A percentile compares a stretch with the other conserved stretches of the same genome.
Conservation (phyloP, 2,113 vertebrate species). For the Cyanocitta stelleri region DNA sequence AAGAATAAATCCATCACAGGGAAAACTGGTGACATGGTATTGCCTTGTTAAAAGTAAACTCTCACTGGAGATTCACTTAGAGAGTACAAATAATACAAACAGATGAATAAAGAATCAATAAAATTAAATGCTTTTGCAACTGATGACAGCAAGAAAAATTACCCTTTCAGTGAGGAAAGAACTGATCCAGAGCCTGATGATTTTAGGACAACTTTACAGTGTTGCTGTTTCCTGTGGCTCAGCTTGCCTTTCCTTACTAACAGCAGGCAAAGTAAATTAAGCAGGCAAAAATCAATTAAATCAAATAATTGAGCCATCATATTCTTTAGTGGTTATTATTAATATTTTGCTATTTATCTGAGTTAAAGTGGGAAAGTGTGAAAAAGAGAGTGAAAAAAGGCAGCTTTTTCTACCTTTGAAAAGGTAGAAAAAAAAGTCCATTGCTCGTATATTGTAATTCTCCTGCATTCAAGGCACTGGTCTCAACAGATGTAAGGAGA, state of each 20-base stretch:
- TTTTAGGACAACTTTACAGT: neutral
- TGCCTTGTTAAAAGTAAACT: neutral
- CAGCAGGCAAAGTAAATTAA: neutral
- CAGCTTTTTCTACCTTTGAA: neutral
- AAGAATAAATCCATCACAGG: neutral
- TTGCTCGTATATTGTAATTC: neutral
- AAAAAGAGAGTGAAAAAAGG: neutral
- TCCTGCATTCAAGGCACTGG: neutral
- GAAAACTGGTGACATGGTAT: neutral
- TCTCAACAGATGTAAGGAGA: neutral
- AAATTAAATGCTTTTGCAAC: constrained; percentile 7
- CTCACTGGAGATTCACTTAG: neutral
- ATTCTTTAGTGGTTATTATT: neutral
- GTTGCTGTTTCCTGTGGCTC: neutral
- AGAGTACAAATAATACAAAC: neutral
- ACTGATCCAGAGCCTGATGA: neutral
- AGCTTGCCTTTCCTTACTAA: neutral
- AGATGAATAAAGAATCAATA: neutral
- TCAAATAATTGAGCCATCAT: neutral
- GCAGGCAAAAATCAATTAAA: neutral
- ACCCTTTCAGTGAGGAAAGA: neutral
- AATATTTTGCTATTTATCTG: neutral
- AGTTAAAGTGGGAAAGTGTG: neutral
- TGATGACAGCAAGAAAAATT: constrained; percentile 15
- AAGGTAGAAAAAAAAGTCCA: neutral